Evolutionary conservation across 1,140 invertebrate genomes (phyloP), one percentile per base, ranked within the genome.

Genomic region (Acromyrmex echinatior): DNA sequence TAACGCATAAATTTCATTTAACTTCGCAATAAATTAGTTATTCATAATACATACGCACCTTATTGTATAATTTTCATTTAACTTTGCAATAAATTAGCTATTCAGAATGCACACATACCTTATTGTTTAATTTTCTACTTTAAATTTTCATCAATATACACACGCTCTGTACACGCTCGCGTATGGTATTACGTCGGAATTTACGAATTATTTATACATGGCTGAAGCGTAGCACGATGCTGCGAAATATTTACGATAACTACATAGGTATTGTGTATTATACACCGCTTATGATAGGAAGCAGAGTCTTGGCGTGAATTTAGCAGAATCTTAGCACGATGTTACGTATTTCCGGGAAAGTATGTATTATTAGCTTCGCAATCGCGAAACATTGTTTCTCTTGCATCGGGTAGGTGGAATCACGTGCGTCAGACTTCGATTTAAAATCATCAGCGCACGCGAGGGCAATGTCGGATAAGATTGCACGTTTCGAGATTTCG

Each of bases 341-440:
- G 35, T 49, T 62, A 76, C 70, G 80, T 25, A 84, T 84, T 84
- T 84, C 80, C 80, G 80, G 56, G 80, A 68, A 70, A 58, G 58
- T 51, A 71, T 80, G 28, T 91, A 91, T 91, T 91, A 91, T 91
- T 91, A 91, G 90, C 76, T 60, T 66, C 62, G 70, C 66, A 84
- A 68, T 51, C 58, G 53, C 53, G 21, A 79, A 86, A 91, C 74
- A 91, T 91, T 87, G 87, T 91, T 90, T 70, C 90, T 68, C 80
- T 78, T 82, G 66, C 73, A 25, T 56, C 35, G 60, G 56, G 66
- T 87, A 79, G 66, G 81, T 65, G 87, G 84, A 65, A 91, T 90
- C 89, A 88, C 86, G 85, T 79, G 90, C 89, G 90, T 88, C 89
- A 88, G 63, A 74, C 21, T 90, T 79, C 28, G 84, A 88, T 91